These are phyloP conservation scores for Villa cingulata DNA, from an alignment of 2,888 invertebrate genomes.

Conservation along the genomic window DNA sequence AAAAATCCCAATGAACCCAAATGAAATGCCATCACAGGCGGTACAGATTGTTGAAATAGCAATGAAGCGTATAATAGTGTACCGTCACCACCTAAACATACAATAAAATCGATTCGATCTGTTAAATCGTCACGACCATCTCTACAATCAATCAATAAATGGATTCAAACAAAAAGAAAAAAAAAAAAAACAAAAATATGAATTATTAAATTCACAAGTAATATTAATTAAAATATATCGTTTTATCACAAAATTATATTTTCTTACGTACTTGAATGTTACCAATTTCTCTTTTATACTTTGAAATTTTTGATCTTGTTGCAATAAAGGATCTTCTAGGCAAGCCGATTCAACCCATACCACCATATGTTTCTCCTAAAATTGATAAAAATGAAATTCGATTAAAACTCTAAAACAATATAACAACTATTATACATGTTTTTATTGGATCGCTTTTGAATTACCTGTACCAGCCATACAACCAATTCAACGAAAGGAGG, in stretches of 20 bases:
- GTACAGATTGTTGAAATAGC: slow-evolving; percentile 91
- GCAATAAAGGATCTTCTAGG: slow-evolving; percentile 66
- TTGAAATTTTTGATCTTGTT: slow-evolving; percentile 60
- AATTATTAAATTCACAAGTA: not conserved
- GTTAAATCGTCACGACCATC: slow-evolving; percentile 90
- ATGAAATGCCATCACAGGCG: slow-evolving; percentile 97
- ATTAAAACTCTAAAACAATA: not conserved
- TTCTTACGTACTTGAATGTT: slow-evolving; percentile 51
- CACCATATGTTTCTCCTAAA: slow-evolving; percentile 87
- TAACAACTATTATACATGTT: not conserved
- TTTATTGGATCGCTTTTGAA: not conserved
- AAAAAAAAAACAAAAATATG: not conserved
- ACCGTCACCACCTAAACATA: slow-evolving; percentile 95
- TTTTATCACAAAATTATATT: not conserved
- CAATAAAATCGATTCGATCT: slow-evolving; percentile 92
- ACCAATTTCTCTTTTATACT: slow-evolving; percentile 70
- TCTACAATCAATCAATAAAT: slow-evolving; percentile 35
- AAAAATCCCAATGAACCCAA: slow-evolving; percentile 91
- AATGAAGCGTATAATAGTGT: slow-evolving; percentile 89
- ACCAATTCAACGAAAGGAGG: slow-evolving; percentile 85
- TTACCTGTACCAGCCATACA: slow-evolving; percentile 82
- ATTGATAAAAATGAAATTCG: slow-evolving; percentile 15
- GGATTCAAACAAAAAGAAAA: slow-evolving; percentile 1
- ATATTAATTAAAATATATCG: not conserved
- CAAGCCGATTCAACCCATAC: slow-evolving; percentile 89